Conservation (phyloP, 1,140 invertebrate species). For the Luehdorfia chinensis region DNA sequence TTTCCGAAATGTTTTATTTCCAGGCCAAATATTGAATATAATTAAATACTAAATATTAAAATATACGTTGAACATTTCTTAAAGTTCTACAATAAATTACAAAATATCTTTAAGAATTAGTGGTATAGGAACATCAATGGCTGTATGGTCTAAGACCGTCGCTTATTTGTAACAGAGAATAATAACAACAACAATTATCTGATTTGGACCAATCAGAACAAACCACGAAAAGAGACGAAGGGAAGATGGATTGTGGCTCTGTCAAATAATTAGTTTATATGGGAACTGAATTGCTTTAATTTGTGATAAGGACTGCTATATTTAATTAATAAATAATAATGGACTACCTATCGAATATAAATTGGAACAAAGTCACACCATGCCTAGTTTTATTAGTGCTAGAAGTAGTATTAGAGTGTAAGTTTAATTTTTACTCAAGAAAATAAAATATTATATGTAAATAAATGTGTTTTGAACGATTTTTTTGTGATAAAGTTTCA, state of each 20-base stretch:
- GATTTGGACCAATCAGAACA: conserved; percentile 74
- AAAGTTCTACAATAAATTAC: too few relatives aligned
- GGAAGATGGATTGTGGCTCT: conserved; percentile 62
- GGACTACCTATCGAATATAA: conserved; percentile 67
- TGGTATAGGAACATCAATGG: too few relatives aligned
- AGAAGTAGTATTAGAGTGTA: conserved; percentile 74
- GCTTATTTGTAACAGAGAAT: too few relatives aligned
- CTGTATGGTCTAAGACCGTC: too few relatives aligned
- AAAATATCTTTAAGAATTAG: too few relatives aligned
- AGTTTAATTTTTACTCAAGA: conserved; percentile 32
- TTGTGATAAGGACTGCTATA: conserved; percentile 42
- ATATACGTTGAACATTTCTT: too few relatives aligned
- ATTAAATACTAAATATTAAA: too few relatives aligned
- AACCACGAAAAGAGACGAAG: conserved; percentile 73
- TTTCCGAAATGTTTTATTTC: too few relatives aligned
- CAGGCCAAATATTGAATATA: too few relatives aligned
- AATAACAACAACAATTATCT: too few relatives aligned
- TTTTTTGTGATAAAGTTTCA: conserved; percentile 75
- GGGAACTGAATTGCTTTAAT: conserved; percentile 53
- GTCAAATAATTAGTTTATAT: conserved; percentile 72
- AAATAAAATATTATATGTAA: neutral
- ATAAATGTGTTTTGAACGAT: conserved; percentile 28
- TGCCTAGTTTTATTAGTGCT: conserved; percentile 73
- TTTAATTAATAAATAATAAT: conserved; percentile 53
- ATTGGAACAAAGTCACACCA: conserved; percentile 74